Evolutionary conservation across 2,113 vertebrate genomes (phyloP).

Genomic region (Carassius auratus): DNA sequence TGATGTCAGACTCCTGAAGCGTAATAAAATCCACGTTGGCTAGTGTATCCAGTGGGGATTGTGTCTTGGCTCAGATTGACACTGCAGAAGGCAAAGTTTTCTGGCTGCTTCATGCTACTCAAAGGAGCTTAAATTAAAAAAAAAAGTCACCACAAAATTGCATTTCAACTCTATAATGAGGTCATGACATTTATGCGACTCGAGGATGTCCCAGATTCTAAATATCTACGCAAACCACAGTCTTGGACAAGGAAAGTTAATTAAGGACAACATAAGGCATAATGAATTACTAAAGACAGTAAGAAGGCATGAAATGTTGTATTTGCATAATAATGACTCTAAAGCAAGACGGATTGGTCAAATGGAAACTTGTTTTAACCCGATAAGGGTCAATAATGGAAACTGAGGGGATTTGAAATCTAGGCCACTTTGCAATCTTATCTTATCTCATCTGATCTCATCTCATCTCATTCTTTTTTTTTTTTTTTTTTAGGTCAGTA

Average conservation of each 20-base stretch:
- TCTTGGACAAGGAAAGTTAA: conserved; percentile 33
- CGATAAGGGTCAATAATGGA: conserved; percentile 16
- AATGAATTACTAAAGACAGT: background rate
- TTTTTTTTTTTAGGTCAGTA: conserved; percentile 26
- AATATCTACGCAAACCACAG: conserved; percentile 32
- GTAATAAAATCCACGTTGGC: background rate
- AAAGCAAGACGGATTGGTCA: background rate
- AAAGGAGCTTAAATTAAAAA: conserved; percentile 9
- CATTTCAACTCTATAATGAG: conserved; percentile 6
- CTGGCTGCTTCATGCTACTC: background rate
- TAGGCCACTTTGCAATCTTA: conserved; percentile 12
- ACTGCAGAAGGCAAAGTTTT: background rate
- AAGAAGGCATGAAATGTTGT: background rate
- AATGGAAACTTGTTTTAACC: background rate
- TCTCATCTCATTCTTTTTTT: background rate
- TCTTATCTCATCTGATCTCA: background rate
- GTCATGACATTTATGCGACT: conserved; percentile 48
- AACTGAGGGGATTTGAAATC: conserved; percentile 17
- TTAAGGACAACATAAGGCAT: background rate
- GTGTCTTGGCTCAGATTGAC: background rate
- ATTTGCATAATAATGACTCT: background rate
- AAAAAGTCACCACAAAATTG: conserved; percentile 26
- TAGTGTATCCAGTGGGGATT: background rate
- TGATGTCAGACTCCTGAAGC: background rate
- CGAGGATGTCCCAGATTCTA: conserved; percentile 53